Conservation (phyloP, 2,113 vertebrate species). For the Acrocephalus kingi region DNA sequence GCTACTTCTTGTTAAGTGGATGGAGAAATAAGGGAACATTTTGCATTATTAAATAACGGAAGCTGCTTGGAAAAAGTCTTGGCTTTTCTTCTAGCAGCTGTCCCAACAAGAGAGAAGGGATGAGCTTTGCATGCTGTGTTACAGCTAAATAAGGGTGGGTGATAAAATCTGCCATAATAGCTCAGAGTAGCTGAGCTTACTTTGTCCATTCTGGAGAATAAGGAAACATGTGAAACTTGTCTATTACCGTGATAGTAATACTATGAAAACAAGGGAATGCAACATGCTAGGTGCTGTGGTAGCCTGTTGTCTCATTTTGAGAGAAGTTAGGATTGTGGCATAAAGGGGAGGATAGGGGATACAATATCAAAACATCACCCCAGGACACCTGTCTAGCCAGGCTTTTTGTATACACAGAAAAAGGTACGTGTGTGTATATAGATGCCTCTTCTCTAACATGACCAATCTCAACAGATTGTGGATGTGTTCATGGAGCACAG, state of each 20-base stretch:
- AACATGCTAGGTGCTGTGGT: not conserved
- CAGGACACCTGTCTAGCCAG: not conserved
- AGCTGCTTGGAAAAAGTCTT: not conserved
- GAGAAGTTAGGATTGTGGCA: not conserved
- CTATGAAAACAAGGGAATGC: not conserved
- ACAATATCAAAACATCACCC: not conserved
- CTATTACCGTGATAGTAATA: not conserved
- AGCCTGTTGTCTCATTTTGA: not conserved
- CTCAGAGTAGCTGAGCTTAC: not conserved
- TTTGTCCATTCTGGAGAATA: not conserved
- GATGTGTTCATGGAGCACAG: constrained; percentile 96
- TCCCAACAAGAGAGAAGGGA: not conserved
- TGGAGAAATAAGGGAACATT: not conserved
- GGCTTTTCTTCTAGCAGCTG: not conserved
- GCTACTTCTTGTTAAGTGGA: not conserved
- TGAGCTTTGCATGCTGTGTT: not conserved
- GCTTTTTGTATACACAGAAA: not conserved
- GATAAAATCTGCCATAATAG: not conserved
- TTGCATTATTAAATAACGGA: not conserved
- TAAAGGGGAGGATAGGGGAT: not conserved
- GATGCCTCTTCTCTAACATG: not conserved
- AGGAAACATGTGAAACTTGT: not conserved
- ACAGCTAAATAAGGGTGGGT: not conserved
- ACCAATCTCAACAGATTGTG: constrained; percentile 79
- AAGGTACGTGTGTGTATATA: not conserved